phyloP scores from a whole-genome alignment of 2,888 invertebrate genomes.

The Mayetiola destructor region DNA sequence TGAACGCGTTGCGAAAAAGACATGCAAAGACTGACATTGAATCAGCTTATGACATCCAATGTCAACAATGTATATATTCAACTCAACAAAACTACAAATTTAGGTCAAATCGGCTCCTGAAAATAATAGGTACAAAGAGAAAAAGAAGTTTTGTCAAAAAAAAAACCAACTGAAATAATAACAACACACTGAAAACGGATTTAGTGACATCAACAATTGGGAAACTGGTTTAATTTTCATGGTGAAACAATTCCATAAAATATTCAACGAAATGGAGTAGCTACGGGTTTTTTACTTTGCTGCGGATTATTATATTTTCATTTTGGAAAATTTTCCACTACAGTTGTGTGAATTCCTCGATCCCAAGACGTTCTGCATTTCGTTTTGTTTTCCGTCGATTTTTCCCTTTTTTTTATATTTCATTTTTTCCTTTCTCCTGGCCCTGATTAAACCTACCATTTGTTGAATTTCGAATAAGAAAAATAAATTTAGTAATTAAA shows the following conservation, averaged over 20 bases:
- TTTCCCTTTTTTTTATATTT: neutral
- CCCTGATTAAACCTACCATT: too few relatives aligned
- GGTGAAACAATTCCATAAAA: neutral
- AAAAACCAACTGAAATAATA: neutral
- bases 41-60: constrained; percentile 6
- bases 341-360: too few relatives aligned
- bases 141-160: neutral
- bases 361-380: too few relatives aligned
- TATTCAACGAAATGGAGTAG: neutral
- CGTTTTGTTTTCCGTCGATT: neutral
- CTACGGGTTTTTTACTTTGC: neutral
- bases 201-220: too few relatives aligned
- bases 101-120: neutral
- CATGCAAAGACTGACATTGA: constrained; percentile 10
- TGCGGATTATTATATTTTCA: neutral
- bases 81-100: neutral
- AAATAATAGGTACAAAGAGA: neutral
- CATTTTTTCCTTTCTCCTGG: neutral
- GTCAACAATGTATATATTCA: constrained; percentile 3
- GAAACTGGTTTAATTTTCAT: too few relatives aligned
- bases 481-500: neutral
- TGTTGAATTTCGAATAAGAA: too few relatives aligned
- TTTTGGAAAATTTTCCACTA: neutral
- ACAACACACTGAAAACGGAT: neutral
- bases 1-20: too few relatives aligned